These are phyloP conservation scores for Siphlonurus alternatus DNA, from an alignment of 2,888 invertebrate species.

Conservation along the genomic window DNA sequence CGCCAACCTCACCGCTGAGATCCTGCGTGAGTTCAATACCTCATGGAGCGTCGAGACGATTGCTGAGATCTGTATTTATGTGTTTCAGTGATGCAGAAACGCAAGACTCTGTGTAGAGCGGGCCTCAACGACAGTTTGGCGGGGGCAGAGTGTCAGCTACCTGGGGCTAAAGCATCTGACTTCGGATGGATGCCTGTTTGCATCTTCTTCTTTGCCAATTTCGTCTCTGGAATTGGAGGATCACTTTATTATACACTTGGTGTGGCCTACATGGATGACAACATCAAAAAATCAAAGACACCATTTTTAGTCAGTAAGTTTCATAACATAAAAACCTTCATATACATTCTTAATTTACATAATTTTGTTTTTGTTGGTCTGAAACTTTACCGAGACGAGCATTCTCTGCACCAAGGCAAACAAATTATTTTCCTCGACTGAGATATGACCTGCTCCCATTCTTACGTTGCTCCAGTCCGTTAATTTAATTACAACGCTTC, in stretches of 20 bases:
- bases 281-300: conserved; percentile 53
- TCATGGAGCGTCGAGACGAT: too few species aligned
- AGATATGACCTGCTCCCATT: too few species aligned
- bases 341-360: too few species aligned
- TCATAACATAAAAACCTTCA: too few species aligned
- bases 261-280: conserved; percentile 58
- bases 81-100: conserved; percentile 29
- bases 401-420: too few species aligned
- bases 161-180: conserved; percentile 27
- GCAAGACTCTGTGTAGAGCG: conserved; percentile 35
- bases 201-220: conserved; percentile 46
- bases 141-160: conserved; percentile 23
- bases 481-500: too few species aligned
- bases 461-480: too few species aligned
- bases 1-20: conserved; percentile 5
- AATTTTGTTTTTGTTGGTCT: too few species aligned
- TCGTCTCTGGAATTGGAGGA: conserved; percentile 52
- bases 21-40: too few species aligned
- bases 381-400: too few species aligned
- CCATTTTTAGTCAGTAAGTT: conserved; percentile 52
- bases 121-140: conserved; percentile 15
- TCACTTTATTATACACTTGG: conserved; percentile 51
- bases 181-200: conserved; percentile 42
- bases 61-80: too few species aligned
- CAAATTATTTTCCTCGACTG: too few species aligned